Evolutionary conservation across 2,888 invertebrate genomes (phyloP).

Genomic region (Sylvicola fuscatus): DNA sequence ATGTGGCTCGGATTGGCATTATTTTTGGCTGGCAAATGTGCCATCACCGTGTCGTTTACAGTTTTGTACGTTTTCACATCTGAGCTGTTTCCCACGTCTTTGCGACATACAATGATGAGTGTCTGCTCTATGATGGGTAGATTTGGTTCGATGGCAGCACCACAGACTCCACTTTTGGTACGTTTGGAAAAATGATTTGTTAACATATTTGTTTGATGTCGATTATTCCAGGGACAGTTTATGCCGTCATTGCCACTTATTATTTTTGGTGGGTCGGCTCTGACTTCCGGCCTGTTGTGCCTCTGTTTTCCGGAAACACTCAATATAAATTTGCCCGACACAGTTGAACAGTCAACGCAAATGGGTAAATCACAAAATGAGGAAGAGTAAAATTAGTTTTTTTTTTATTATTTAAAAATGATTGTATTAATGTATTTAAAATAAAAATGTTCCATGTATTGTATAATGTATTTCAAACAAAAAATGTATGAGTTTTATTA

Average conservation of each 20-base stretch:
- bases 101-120: conserved; percentile 35
- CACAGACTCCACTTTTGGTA: conserved; percentile 40
- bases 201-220: background rate
- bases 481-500: too few relatives aligned
- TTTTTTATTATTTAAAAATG: too few relatives aligned
- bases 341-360: conserved; percentile 33
- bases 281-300: conserved; percentile 29
- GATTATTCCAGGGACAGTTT: conserved; percentile 19
- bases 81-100: conserved; percentile 39
- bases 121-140: conserved; percentile 40
- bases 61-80: conserved; percentile 37
- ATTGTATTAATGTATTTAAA: too few relatives aligned
- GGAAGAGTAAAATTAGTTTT: too few relatives aligned
- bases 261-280: conserved; percentile 28
- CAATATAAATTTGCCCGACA: conserved; percentile 31
- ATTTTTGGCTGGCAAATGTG: conserved; percentile 35
- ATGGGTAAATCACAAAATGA: conserved; percentile 16
- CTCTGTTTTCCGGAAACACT: conserved; percentile 38
- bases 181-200: conserved; percentile 9
- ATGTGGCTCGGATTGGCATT: conserved; percentile 20
- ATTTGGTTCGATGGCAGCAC: conserved; percentile 37
- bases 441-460: too few relatives aligned
- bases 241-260: conserved; percentile 15
- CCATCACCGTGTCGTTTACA: conserved; percentile 36
- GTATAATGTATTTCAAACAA: too few relatives aligned